These are phyloP conservation scores for Schizothorax lantsangensis DNA, from an alignment of 2,797 vertebrate species.

Conservation along the genomic window DNA sequence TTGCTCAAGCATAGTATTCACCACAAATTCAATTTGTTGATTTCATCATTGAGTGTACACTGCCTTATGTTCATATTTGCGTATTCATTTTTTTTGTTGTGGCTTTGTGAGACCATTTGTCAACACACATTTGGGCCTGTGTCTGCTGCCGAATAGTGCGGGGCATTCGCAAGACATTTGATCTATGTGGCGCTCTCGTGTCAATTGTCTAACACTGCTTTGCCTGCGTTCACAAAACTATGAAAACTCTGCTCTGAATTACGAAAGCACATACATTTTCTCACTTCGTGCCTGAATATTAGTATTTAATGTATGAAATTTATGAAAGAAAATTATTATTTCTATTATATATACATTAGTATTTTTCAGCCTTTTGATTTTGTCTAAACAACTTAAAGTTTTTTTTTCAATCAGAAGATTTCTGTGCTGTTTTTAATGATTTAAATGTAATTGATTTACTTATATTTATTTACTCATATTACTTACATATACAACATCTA, in stretches of 20 bases:
- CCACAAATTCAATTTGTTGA: neutral
- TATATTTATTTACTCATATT: neutral
- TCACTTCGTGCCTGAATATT: neutral
- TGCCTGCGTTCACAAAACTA: slow-evolving; percentile 46
- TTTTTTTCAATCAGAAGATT: neutral
- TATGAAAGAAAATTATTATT: neutral
- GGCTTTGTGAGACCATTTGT: slow-evolving; percentile 6
- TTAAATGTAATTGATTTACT: no score
- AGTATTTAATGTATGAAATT: neutral
- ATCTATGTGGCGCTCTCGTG: slow-evolving; percentile 40
- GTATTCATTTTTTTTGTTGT: slow-evolving; percentile 1
- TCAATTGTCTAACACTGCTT: slow-evolving; percentile 41
- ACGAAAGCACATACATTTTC: neutral
- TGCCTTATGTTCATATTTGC: no score
- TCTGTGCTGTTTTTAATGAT: no score
- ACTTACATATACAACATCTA: neutral
- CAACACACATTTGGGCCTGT: neutral
- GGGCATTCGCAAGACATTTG: slow-evolving; percentile 2
- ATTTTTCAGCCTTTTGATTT: neutral
- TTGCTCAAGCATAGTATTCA: neutral
- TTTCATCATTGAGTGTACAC: neutral
- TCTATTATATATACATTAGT: no score
- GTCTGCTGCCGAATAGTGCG: neutral
- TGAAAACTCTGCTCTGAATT: slow-evolving; percentile 19
- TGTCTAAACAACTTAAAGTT: neutral